phyloP scores from a whole-genome alignment of 1,140 invertebrate genomes.

The Formica exsecta region DNA sequence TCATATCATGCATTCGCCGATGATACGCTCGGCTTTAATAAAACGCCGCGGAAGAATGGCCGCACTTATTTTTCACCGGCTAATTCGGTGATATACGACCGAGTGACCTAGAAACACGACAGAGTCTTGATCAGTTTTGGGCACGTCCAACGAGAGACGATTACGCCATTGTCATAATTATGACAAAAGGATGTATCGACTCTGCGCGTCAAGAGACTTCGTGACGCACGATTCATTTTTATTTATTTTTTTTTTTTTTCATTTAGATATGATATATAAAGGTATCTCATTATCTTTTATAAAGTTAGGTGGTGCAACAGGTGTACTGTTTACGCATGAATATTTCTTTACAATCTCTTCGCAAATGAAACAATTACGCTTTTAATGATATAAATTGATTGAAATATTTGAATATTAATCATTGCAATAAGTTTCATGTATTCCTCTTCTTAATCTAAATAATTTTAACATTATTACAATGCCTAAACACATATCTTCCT shows the following conservation, averaged over 20 bases:
- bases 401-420: not conserved
- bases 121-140: slow-evolving; percentile 33
- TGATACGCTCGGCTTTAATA: slow-evolving; percentile 41
- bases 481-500: not conserved
- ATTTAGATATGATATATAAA: not conserved
- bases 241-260: slow-evolving; percentile 7
- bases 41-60: slow-evolving; percentile 46
- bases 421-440: not conserved
- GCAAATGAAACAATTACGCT: not conserved
- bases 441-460: too few relatives aligned
- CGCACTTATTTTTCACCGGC: slow-evolving; percentile 53
- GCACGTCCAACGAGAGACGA: slow-evolving; percentile 15
- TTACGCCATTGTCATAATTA: slow-evolving; percentile 22
- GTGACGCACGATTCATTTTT: not conserved
- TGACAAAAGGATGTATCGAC: slow-evolving; percentile 19
- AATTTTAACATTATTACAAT: too few relatives aligned
- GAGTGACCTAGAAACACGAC: slow-evolving; percentile 53
- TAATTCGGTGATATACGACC: slow-evolving; percentile 59
- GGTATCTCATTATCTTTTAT: not conserved
- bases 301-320: slow-evolving; percentile 25
- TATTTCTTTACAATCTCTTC: not conserved
- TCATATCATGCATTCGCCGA: not conserved
- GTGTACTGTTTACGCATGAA: not conserved
- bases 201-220: not conserved
- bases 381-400: not conserved